Evolutionary conservation across 2,888 invertebrate species (phyloP).

Genomic region (Hymenopus coronatus): DNA sequence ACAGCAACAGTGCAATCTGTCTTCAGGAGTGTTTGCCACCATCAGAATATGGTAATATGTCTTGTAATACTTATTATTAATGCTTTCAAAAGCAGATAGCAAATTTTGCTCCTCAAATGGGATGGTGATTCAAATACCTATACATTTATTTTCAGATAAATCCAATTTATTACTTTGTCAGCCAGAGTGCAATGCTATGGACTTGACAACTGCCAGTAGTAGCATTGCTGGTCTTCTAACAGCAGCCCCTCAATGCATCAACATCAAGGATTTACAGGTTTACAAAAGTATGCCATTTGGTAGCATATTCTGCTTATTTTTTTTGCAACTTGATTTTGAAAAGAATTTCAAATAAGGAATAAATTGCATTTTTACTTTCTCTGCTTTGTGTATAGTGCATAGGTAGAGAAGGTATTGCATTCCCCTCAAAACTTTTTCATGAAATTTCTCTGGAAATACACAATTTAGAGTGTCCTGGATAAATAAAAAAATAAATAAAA

Average conservation of each 20-base stretch:
- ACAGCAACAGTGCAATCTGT: slow-evolving; percentile 59
- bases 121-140: background rate
- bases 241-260: slow-evolving; percentile 61
- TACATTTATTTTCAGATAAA: slow-evolving; percentile 54
- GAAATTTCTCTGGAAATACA: too few relatives aligned
- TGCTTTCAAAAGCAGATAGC: background rate
- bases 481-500: too few relatives aligned
- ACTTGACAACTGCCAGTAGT: slow-evolving; percentile 51
- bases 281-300: slow-evolving; percentile 56
- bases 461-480: too few relatives aligned
- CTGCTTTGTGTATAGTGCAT: too few relatives aligned
- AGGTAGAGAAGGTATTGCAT: too few relatives aligned
- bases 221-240: slow-evolving; percentile 48
- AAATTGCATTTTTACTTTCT: too few relatives aligned
- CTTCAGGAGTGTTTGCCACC: slow-evolving; percentile 77
- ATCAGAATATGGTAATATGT: slow-evolving; percentile 73
- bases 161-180: slow-evolving; percentile 68
- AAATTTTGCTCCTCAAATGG: background rate
- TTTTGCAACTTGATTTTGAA: too few relatives aligned
- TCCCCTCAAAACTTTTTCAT: too few relatives aligned
- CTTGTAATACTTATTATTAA: background rate
- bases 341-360: too few relatives aligned
- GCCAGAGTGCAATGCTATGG: slow-evolving; percentile 43
- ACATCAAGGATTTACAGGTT: slow-evolving; percentile 65
- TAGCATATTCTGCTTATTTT: too few relatives aligned